Evolutionary conservation across 1,140 invertebrate genomes (phyloP).

Genomic region (Agrilus planipennis): DNA sequence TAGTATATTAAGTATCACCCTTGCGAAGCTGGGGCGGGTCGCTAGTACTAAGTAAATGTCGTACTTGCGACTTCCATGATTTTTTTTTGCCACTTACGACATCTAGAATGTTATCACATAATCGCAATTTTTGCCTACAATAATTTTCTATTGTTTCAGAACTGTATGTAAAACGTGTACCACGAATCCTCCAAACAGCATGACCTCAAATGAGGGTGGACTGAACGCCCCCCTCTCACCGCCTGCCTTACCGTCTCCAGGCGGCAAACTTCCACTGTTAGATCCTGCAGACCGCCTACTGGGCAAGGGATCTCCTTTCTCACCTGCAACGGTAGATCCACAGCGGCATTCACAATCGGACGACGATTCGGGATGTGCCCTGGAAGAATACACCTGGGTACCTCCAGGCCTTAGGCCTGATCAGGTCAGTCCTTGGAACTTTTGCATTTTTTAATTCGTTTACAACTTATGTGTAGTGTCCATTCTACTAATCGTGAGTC

Average conservation of each 20-base stretch:
- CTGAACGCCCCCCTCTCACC: conserved; percentile 23
- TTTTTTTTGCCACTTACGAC: no score
- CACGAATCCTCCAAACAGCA: conserved; percentile 31
- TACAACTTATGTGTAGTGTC: no score
- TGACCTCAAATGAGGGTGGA: conserved; percentile 19
- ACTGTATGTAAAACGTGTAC: conserved; percentile 40
- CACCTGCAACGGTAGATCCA: conserved; percentile 41
- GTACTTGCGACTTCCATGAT: no score
- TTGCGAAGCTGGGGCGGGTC: no score
- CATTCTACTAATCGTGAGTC: no score
- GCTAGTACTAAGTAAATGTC: no score
- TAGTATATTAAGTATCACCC: no score
- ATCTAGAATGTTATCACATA: no score
- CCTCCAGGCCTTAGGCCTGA: conserved; percentile 90
- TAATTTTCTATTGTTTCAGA: conserved; percentile 37
- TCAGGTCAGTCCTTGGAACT: conserved; percentile 56
- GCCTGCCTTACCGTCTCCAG: conserved; percentile 30
- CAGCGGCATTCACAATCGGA: conserved; percentile 88
- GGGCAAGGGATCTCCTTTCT: conserved; percentile 36
- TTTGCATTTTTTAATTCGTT: not conserved
- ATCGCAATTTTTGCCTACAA: no score
- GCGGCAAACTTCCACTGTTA: conserved; percentile 32
- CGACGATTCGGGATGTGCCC: conserved; percentile 91
- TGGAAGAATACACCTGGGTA: conserved; percentile 98
- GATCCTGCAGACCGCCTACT: conserved; percentile 35